A percentile compares a stretch with the other conserved stretches of the same genome.
Evolutionary conservation across 2,113 vertebrate species (phyloP).

Genomic region (Odontophorus gujanensis): DNA sequence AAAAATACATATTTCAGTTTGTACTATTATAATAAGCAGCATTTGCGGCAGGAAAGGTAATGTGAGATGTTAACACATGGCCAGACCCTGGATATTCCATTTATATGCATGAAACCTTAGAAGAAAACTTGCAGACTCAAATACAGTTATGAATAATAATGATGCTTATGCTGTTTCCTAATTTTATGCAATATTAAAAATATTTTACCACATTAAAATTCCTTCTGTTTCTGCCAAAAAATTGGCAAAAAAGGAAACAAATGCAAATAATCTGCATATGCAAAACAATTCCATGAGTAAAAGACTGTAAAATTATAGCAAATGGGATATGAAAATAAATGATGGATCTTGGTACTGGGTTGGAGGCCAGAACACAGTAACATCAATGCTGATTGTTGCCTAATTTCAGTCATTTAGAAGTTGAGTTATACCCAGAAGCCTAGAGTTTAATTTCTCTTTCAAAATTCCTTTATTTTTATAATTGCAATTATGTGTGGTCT

Average conservation of each 20-base stretch:
- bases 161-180: slow-evolving; percentile 17
- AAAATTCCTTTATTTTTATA: not conserved
- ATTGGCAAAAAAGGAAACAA: not conserved
- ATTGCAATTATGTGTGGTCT: not conserved
- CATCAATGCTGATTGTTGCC: not conserved
- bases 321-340: not conserved
- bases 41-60: slow-evolving; percentile 64
- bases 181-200: slow-evolving; percentile 45
- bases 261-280: not conserved
- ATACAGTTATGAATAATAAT: slow-evolving; percentile 47
- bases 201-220: slow-evolving; percentile 36
- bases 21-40: slow-evolving; percentile 58
- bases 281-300: not conserved
- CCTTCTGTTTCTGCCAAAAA: not conserved
- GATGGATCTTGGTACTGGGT: not conserved
- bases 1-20: slow-evolving; percentile 63
- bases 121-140: slow-evolving; percentile 55
- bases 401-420: not conserved
- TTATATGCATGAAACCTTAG: slow-evolving; percentile 59
- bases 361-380: not conserved
- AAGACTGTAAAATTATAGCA: not conserved
- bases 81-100: slow-evolving; percentile 42
- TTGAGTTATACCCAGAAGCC: not conserved
- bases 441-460: not conserved
- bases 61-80: slow-evolving; percentile 56